Evolutionary conservation across 2,113 vertebrate genomes (phyloP), one percentile per base, ranked within the genome.

Genomic region (Gnathonemus echidnorhynchus): DNA sequence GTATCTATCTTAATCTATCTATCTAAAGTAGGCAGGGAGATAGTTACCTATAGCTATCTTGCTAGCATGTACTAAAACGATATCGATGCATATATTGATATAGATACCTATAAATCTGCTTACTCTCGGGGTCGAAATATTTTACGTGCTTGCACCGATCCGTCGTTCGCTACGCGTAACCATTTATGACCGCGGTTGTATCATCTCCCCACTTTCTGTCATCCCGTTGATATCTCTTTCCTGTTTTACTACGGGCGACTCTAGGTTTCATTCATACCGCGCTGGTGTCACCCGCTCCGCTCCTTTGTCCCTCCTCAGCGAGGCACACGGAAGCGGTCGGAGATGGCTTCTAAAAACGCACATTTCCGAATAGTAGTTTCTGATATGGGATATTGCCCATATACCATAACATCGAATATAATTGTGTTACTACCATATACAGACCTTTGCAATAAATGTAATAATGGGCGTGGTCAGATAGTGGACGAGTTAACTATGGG

Each of bases 261-360:
- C 94, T 95, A 91, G 94, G 94, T 95, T 96, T 96, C 96, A 96
- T 96, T 96, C 96, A 96, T 96, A 94, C 95, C 95, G 95, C 95
- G 87, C 90, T 95, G 93, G 93, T 95, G 95, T 95, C 95, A 96
- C 95, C 95, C 95, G 94, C 95, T 93, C 92, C 93, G 92, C 92
- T 93, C 90, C 92, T 94, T 94, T 95, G 94, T 95, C 91, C 91
- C 50, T 90, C 15, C 90, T 85, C 93, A 91, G 92, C 92, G 70
- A 91, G 90, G 92, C 93, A 90, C 88, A 90, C 91, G 89, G 66
- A 77, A 92, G 88, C 90, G 89, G 92, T 91, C 92, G 92, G 91
- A 89, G 87, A 87, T 89, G 31, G 88, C 93, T 90, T 87, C 89
- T 50, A 80, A 88, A 90, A 86, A 85, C 49, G 90, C 3, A 48